A percentile compares a stretch with the other conserved stretches of the same genome.
These are phyloP conservation scores for Knipowitschia caucasica DNA, from an alignment of 2,797 vertebrate genomes.

Conservation along the genomic window DNA sequence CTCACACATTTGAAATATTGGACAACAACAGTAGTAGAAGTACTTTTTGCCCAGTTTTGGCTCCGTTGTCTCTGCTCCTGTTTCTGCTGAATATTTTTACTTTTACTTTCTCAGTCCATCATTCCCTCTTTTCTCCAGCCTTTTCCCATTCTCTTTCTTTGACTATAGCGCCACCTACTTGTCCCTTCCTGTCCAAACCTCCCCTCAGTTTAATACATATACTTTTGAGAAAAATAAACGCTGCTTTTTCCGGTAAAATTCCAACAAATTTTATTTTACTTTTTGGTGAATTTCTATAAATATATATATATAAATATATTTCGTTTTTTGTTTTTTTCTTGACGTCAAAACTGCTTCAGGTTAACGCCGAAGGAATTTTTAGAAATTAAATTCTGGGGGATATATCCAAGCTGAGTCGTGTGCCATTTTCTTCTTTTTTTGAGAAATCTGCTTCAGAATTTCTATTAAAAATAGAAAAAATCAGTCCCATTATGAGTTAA, in stretches of 20 bases:
- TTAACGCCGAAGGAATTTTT: constrained; percentile 70
- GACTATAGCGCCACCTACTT: constrained; percentile 43
- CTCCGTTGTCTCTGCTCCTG: constrained; percentile 32
- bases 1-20: no score
- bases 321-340: constrained; percentile 42
- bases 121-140: constrained; percentile 29
- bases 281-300: constrained; percentile 47
- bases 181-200: constrained; percentile 35
- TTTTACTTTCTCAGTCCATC: constrained; percentile 18
- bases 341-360: constrained; percentile 72
- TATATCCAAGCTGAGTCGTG: constrained; percentile 49
- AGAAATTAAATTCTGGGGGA: constrained; percentile 48
- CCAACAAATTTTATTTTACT: constrained; percentile 43
- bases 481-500: constrained; percentile 21
- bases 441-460: constrained; percentile 47
- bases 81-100: constrained; percentile 23
- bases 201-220: constrained; percentile 32
- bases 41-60: constrained; percentile 40
- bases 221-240: constrained; percentile 34
- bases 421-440: constrained; percentile 53
- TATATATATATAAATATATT: not conserved
- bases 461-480: constrained; percentile 6
- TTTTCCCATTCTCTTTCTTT: constrained; percentile 41
- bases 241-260: constrained; percentile 31
- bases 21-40: constrained; percentile 5